Evolutionary conservation across 2,888 invertebrate genomes (phyloP).

Genomic region (Pristionchus arcanus): DNA sequence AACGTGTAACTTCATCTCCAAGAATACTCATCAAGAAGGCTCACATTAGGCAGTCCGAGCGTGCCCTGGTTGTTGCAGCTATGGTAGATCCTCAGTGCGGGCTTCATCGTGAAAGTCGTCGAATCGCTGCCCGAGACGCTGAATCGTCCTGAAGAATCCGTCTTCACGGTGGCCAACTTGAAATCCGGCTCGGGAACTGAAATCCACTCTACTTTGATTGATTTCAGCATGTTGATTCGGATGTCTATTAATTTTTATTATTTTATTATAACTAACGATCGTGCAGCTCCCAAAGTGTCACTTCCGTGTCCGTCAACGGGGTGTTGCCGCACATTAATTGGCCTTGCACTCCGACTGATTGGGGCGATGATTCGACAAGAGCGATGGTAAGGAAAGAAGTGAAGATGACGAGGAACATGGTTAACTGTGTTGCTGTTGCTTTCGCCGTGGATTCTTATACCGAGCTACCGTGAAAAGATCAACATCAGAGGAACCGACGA

Average conservation of each 20-base stretch:
- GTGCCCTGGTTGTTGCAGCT: background rate
- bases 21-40: too few species aligned
- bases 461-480: background rate
- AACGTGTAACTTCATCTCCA: too few species aligned
- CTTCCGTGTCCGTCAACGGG: background rate
- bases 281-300: background rate
- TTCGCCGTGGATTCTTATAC: background rate
- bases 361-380: background rate
- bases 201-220: too few species aligned
- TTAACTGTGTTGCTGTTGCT: background rate
- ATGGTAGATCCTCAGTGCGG: background rate
- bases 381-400: background rate
- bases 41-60: background rate
- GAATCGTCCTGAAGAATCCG: background rate
- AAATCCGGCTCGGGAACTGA: background rate
- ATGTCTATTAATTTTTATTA: too few species aligned
- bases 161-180: background rate
- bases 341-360: background rate
- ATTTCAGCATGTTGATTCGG: too few species aligned
- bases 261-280: background rate
- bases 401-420: background rate
- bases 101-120: background rate
- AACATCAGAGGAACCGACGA: background rate
- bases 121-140: background rate
- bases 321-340: background rate